phyloP scores from a whole-genome alignment of 1,140 invertebrate species.

The Pseudomyrmex sp. region DNA sequence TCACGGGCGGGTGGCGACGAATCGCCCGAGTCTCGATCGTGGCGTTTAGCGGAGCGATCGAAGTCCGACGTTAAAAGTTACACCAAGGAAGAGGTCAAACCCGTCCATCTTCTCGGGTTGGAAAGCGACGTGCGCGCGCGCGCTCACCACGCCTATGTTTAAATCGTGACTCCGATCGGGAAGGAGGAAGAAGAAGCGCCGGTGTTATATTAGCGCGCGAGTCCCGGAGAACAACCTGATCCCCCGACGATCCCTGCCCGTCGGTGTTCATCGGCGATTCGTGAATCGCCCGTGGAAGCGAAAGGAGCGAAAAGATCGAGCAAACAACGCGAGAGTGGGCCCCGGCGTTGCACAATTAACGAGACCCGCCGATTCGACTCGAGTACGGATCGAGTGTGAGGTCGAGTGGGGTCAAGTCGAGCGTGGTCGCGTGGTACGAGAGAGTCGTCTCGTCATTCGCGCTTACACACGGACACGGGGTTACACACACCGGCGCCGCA shows the following conservation, averaged over 20 bases:
- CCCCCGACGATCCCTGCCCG: conserved; percentile 46
- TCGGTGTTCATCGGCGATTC: conserved; percentile 66
- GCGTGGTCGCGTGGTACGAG: conserved; percentile 35
- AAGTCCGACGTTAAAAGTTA: conserved; percentile 51
- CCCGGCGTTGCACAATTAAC: conserved; percentile 69
- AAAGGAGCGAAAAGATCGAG: conserved; percentile 63
- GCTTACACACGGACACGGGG: neutral
- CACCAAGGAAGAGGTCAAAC: conserved; percentile 72
- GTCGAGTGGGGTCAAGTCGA: conserved; percentile 56
- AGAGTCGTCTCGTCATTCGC: conserved; percentile 50
- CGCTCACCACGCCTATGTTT: conserved; percentile 78
- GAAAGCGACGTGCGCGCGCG: conserved; percentile 46
- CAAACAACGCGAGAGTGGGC: conserved; percentile 54
- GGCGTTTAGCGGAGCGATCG: conserved; percentile 43
- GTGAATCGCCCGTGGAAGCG: conserved; percentile 67
- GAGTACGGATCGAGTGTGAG: conserved; percentile 44
- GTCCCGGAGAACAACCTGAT: conserved; percentile 62
- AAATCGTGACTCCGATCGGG: conserved; percentile 78
- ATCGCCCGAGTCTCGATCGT: conserved; percentile 29
- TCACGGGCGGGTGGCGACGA: conserved; percentile 35
- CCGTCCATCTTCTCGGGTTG: conserved; percentile 74
- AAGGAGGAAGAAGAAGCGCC: conserved; percentile 70
- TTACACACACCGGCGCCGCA: neutral
- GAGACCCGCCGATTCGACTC: conserved; percentile 61
- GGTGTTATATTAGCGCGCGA: conserved; percentile 68